Conservation (phyloP, 2,797 vertebrate species). For the Leptodactylus fallax region DNA sequence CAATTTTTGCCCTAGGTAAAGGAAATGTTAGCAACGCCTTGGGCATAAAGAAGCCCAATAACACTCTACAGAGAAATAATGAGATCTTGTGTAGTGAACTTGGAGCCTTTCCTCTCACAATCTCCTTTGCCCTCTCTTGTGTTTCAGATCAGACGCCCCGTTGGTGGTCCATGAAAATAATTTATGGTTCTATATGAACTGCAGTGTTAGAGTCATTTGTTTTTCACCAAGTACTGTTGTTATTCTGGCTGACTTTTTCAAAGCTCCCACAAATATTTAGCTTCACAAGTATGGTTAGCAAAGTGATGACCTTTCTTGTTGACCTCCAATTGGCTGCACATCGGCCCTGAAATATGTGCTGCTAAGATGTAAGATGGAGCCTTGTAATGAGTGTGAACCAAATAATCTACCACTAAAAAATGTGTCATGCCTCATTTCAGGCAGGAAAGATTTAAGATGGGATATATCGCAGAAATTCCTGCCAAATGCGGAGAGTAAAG, state of each 20-base stretch:
- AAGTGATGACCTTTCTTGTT: constrained; percentile 52
- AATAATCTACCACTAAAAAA: constrained; percentile 72
- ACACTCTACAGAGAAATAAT: constrained; percentile 20
- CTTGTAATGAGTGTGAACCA: constrained; percentile 72
- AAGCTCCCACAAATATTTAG: constrained; percentile 69
- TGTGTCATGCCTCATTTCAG: constrained; percentile 66
- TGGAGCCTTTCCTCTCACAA: constrained; percentile 23
- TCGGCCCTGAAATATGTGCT: constrained; percentile 70
- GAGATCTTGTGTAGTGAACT: background rate
- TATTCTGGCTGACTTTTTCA: constrained; percentile 56
- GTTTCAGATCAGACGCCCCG: constrained; percentile 50
- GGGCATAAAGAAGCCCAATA: background rate
- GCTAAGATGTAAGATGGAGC: constrained; percentile 69
- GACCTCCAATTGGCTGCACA: constrained; percentile 73
- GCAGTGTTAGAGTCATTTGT: constrained; percentile 60
- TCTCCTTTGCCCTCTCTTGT: constrained; percentile 42
- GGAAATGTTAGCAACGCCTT: background rate
- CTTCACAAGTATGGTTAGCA: constrained; percentile 67
- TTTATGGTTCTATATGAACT: constrained; percentile 59
- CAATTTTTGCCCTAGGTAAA: background rate
- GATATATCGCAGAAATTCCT: constrained; percentile 56
- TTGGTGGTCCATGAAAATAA: constrained; percentile 60
- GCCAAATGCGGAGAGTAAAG: constrained; percentile 42
- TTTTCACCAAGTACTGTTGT: constrained; percentile 37
- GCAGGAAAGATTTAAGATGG: constrained; percentile 53